phyloP scores from a whole-genome alignment of 2,888 invertebrate genomes.

The Saturnia japonica region DNA sequence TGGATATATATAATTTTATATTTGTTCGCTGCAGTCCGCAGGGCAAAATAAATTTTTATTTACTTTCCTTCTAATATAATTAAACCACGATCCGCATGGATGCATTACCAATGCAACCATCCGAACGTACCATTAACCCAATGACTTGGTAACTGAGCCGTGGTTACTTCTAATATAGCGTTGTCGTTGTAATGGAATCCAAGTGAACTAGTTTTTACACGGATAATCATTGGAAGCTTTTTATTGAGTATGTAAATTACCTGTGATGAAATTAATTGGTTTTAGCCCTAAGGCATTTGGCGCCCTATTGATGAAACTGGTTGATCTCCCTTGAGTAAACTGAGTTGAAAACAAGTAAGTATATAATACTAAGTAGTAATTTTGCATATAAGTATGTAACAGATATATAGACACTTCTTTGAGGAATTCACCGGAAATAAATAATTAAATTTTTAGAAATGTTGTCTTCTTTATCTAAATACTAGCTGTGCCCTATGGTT shows the following conservation, averaged over 20 bases:
- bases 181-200: constrained; percentile 45
- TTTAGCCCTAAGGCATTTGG: not conserved
- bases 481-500: too few species aligned
- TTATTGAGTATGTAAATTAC: not conserved
- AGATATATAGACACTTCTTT: not conserved
- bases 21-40: not conserved
- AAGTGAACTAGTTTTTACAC: constrained; percentile 27
- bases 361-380: too few species aligned
- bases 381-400: not conserved
- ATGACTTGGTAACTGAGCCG: constrained; percentile 72
- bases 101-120: constrained; percentile 53
- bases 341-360: not conserved
- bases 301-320: constrained; percentile 3
- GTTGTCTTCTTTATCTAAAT: too few species aligned
- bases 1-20: not conserved
- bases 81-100: constrained; percentile 42
- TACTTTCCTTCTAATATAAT: not conserved
- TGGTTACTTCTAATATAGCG: constrained; percentile 49
- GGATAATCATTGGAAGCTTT: constrained; percentile 1
- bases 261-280: not conserved
- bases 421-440: not conserved
- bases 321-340: not conserved
- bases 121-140: constrained; percentile 73
- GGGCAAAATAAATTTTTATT: not conserved
- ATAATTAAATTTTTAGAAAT: too few species aligned